Evolutionary conservation across 2,797 vertebrate species (phyloP).

Genomic region (Macropus fuliginosus): DNA sequence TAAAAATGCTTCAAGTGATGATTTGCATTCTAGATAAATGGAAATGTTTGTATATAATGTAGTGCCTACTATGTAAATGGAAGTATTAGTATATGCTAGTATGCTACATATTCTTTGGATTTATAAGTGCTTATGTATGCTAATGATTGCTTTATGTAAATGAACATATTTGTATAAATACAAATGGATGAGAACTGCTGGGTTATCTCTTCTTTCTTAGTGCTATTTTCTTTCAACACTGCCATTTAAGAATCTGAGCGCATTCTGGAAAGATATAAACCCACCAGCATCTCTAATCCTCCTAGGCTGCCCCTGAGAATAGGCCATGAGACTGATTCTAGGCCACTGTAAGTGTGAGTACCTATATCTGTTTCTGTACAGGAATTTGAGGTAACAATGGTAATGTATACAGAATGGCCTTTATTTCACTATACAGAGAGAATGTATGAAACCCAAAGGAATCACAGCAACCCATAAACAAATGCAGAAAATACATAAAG

Average conservation of each 20-base stretch:
- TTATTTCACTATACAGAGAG: background rate
- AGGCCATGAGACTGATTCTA: background rate
- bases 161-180: background rate
- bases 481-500: background rate
- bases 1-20: slow-evolving; percentile 57
- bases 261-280: background rate
- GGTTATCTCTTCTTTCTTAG: background rate
- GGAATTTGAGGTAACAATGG: background rate
- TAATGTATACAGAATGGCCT: background rate
- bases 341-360: background rate
- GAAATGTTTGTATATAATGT: slow-evolving; percentile 62
- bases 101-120: background rate
- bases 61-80: slow-evolving; percentile 69
- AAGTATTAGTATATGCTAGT: slow-evolving; percentile 48
- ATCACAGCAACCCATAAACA: background rate
- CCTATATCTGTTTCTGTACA: background rate
- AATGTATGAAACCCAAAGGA: background rate
- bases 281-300: background rate
- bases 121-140: background rate
- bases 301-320: background rate
- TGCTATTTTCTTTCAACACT: background rate
- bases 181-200: background rate
- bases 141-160: background rate
- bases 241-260: background rate
- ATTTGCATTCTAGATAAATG: slow-evolving; percentile 70